Evolutionary conservation across 2,888 invertebrate genomes (phyloP).

Genomic region (Hirtodrosophila confusa): DNA sequence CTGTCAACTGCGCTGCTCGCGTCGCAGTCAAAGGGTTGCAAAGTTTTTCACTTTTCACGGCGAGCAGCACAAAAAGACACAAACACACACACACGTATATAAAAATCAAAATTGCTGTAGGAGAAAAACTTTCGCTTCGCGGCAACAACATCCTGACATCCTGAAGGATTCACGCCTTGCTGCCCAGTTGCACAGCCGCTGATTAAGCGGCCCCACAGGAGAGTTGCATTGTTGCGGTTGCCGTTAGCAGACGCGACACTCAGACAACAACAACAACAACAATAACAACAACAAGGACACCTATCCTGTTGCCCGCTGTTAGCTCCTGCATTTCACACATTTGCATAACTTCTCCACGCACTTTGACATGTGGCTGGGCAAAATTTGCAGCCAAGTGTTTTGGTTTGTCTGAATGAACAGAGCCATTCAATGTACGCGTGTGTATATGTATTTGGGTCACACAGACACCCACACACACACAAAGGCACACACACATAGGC

Average conservation of each 20-base stretch:
- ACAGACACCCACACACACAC: conserved; percentile 47
- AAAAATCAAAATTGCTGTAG: conserved; percentile 62
- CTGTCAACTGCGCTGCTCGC: conserved; percentile 9
- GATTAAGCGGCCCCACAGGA: conserved; percentile 49
- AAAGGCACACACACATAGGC: conserved; percentile 1
- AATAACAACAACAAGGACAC: conserved; percentile 33
- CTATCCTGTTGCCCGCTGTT: conserved; percentile 26
- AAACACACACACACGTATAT: conserved; percentile 15
- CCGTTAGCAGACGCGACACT: conserved; percentile 48
- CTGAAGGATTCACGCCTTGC: conserved; percentile 53
- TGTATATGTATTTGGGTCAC: conserved; percentile 65
- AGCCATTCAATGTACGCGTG: conserved; percentile 37
- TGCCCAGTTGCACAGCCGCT: conserved; percentile 50
- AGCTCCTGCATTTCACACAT: conserved; percentile 54
- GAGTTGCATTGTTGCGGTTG: conserved; percentile 56
- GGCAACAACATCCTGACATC: conserved; percentile 33
- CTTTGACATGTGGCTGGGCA: conserved; percentile 69
- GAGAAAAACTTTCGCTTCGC: conserved; percentile 71
- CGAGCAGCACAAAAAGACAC: conserved; percentile 32
- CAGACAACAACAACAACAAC: conserved; percentile 41
- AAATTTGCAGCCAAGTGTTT: conserved; percentile 64
- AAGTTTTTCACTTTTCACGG: conserved; percentile 76
- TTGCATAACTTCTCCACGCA: conserved; percentile 77
- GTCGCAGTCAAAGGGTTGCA: conserved; percentile 64
- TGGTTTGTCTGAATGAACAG: conserved; percentile 68